Percentiles rank a stretch among this genome's conserved stretches.
Evolutionary conservation across 2,888 invertebrate genomes (phyloP).

Genomic region (Hydraecia micacea): DNA sequence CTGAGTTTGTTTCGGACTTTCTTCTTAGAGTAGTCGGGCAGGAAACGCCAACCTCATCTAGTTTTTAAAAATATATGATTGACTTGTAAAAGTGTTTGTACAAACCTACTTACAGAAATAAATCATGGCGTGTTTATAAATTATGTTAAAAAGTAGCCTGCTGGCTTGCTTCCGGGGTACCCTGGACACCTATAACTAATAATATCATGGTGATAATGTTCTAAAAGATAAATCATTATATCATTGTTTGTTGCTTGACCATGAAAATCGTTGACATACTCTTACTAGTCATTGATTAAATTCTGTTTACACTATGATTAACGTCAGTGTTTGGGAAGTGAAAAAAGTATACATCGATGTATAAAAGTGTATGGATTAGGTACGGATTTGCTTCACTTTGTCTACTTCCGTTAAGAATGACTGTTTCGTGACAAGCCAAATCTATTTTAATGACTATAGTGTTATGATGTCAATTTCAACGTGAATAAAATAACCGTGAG

Average conservation of each 20-base stretch:
- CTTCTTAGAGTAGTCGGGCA: too few species aligned
- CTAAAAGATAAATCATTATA: slow-evolving; percentile 20
- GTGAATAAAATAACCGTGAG: not conserved
- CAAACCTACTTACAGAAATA: too few species aligned
- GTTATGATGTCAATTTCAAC: not conserved
- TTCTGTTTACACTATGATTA: slow-evolving; percentile 35
- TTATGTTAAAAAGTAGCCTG: too few species aligned
- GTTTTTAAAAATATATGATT: too few species aligned
- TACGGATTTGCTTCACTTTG: not conserved
- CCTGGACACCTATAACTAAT: not conserved
- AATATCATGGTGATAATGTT: not conserved
- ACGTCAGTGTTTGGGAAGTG: slow-evolving; percentile 1
- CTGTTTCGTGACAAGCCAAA: not conserved
- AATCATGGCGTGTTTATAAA: too few species aligned
- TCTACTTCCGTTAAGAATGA: not conserved
- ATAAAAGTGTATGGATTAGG: not conserved
- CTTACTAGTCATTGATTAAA: slow-evolving; percentile 25
- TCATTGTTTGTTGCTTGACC: slow-evolving; percentile 26
- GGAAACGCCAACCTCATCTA: too few species aligned
- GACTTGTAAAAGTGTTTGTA: too few species aligned
- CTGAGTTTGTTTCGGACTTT: too few species aligned
- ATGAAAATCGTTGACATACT: slow-evolving; percentile 29
- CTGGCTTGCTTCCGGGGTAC: not conserved
- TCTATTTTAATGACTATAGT: not conserved
- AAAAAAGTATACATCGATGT: not conserved